Evolutionary conservation across 2,113 vertebrate genomes (phyloP).

Genomic region (Callocephalon fimbriatum): DNA sequence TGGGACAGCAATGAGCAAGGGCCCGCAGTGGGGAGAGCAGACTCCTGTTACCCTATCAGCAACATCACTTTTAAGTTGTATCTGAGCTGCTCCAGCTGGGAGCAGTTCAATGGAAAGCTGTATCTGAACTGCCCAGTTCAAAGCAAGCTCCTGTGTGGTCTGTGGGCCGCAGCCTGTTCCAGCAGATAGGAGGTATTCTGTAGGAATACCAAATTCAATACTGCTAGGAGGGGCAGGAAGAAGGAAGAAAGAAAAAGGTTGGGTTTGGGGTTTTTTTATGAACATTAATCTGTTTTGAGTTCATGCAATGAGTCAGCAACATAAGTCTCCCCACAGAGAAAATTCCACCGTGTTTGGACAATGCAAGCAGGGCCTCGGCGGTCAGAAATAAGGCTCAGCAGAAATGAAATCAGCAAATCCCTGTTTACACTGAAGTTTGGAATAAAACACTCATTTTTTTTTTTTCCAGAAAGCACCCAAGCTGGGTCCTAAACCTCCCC

Average conservation of each 20-base stretch:
- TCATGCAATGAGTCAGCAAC: slow-evolving; percentile 62
- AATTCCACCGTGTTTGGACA: slow-evolving; percentile 33
- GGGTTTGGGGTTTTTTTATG: not conserved
- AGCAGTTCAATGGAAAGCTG: not conserved
- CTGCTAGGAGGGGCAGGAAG: not conserved
- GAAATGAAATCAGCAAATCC: slow-evolving; percentile 54
- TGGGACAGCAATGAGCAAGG: fast-evolving
- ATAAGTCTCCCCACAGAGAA: slow-evolving; percentile 53
- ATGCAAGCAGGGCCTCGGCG: not conserved
- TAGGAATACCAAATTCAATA: not conserved
- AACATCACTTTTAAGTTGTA: not conserved
- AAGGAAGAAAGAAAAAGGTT: not conserved
- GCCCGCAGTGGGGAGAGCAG: fast-evolving
- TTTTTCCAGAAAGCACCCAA: slow-evolving; percentile 16
- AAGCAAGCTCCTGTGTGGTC: not conserved
- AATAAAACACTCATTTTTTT: not conserved
- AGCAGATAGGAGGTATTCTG: not conserved
- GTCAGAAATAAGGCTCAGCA: slow-evolving; percentile 44
- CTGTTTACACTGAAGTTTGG: slow-evolving; percentile 18
- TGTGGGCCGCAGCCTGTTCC: not conserved
- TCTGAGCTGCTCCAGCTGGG: not conserved
- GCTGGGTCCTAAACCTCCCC: not conserved
- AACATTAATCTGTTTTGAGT: slow-evolving; percentile 50
- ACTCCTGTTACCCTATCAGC: not conserved
- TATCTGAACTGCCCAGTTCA: not conserved